Conservation (phyloP, 2,113 vertebrate species). For the Oceanites oceanicus region DNA sequence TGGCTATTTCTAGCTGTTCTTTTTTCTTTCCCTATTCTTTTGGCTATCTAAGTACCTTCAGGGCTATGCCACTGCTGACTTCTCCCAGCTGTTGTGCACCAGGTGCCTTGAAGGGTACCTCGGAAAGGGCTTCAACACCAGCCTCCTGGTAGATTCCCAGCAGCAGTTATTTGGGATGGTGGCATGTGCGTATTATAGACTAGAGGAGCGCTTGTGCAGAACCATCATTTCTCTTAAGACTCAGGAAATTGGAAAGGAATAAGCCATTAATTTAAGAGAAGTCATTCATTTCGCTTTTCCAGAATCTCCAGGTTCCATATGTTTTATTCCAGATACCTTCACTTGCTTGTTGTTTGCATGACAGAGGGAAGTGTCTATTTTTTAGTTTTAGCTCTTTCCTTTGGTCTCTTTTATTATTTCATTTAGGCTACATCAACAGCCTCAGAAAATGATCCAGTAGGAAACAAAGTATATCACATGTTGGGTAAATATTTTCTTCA, state of each 20-base stretch:
- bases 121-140: not conserved
- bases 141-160: not conserved
- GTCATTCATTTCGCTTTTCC: not conserved
- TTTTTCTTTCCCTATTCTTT: not conserved
- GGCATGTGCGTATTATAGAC: accelerated
- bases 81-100: not conserved
- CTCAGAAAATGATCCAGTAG: not conserved
- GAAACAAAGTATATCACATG: not conserved
- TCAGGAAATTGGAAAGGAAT: not conserved
- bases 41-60: not conserved
- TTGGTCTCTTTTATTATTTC: not conserved
- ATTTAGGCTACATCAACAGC: not conserved
- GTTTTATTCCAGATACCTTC: not conserved
- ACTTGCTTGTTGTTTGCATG: not conserved
- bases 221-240: not conserved
- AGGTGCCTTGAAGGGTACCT: not conserved
- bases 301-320: not conserved
- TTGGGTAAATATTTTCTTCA: not conserved
- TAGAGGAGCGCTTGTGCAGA: not conserved
- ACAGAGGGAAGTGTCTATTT: not conserved
- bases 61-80: not conserved
- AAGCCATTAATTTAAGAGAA: not conserved
- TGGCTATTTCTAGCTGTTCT: not conserved
- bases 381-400: not conserved
- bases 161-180: accelerated